Evolutionary conservation across 2,888 invertebrate species (phyloP).

Genomic region (Patella ulyssiponensis): DNA sequence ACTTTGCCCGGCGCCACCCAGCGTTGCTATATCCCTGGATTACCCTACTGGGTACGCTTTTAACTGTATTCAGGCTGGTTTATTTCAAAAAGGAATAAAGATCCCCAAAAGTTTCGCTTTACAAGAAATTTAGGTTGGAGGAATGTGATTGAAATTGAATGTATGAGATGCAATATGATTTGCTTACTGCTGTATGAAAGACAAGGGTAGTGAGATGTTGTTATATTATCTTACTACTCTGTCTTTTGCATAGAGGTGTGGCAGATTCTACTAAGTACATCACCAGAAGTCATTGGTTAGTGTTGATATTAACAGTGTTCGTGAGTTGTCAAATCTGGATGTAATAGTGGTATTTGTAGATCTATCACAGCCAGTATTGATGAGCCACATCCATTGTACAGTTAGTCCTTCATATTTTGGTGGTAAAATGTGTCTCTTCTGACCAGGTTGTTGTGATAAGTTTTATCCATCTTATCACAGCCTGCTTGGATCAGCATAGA

Average conservation of each 20-base stretch:
- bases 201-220: slow-evolving; percentile 98
- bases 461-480: slow-evolving; percentile 86
- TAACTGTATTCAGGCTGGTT: too few species aligned
- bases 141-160: too few species aligned
- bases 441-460: slow-evolving; percentile 65
- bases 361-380: slow-evolving; percentile 97
- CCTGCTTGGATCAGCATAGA: slow-evolving; percentile 85
- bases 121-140: too few species aligned
- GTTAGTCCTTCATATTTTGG: neutral
- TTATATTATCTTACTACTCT: slow-evolving; percentile 90
- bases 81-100: too few species aligned
- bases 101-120: too few species aligned
- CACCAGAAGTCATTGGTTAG: neutral
- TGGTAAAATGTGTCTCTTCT: slow-evolving; percentile 34
- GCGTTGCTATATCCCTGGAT: too few species aligned
- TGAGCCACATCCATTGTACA: slow-evolving; percentile 78
- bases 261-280: too few species aligned
- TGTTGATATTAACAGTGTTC: slow-evolving; percentile 16
- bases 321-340: slow-evolving; percentile 84
- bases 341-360: slow-evolving; percentile 77
- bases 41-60: too few species aligned
- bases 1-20: too few species aligned
- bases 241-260: slow-evolving; percentile 85
- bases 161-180: too few species aligned
- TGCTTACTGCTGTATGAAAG: slow-evolving; percentile 81